phyloP scores from a whole-genome alignment of 2,888 invertebrate genomes.

The Myopa testacea region DNA sequence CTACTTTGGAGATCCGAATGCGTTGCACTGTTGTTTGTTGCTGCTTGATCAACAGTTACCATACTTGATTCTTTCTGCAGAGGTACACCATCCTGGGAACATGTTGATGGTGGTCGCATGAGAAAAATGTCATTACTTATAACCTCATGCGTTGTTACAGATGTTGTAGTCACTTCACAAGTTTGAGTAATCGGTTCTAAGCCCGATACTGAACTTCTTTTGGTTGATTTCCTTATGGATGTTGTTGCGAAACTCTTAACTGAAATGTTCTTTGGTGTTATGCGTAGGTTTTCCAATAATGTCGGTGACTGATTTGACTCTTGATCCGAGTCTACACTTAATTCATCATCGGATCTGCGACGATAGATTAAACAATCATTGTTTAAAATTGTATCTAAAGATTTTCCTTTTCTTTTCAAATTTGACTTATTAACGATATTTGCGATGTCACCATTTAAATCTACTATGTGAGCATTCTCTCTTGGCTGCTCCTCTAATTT shows the following conservation, averaged over 20 bases:
- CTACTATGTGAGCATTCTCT: neutral
- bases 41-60: neutral
- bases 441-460: neutral
- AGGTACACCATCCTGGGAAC: neutral
- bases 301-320: neutral
- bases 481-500: neutral
- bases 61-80: too few relatives aligned
- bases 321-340: slow-evolving; percentile 1
- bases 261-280: slow-evolving; percentile 1
- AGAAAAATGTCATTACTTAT: slow-evolving; percentile 31
- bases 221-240: slow-evolving; percentile 14
- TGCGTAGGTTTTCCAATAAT: neutral
- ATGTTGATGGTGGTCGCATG: neutral
- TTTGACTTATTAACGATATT: neutral
- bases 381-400: neutral
- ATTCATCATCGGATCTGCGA: slow-evolving; percentile 22
- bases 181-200: neutral
- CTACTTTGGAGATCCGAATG: neutral
- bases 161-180: slow-evolving; percentile 40
- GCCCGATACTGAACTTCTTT: neutral
- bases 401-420: neutral
- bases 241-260: neutral
- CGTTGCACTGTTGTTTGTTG: neutral
- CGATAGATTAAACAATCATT: neutral
- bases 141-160: slow-evolving; percentile 41